Evolutionary conservation across 1,140 invertebrate species (phyloP).

Genomic region (Eufriesea mexicana): DNA sequence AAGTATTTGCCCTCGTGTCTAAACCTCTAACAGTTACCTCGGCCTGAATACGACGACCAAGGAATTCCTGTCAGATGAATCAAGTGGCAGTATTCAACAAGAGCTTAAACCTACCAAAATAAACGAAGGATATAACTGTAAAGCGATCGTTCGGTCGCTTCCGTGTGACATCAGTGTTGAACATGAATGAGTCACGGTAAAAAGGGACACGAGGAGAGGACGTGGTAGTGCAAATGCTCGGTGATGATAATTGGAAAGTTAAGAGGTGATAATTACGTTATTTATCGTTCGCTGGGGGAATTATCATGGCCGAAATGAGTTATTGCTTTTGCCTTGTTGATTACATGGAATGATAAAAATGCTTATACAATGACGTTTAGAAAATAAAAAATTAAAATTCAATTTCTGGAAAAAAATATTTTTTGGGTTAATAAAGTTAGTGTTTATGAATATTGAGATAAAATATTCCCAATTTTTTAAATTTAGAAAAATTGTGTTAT

Average conservation of each 20-base stretch:
- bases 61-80: constrained; percentile 16
- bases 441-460: too few species aligned
- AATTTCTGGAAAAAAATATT: too few species aligned
- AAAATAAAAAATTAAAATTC: too few species aligned
- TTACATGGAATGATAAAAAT: not conserved
- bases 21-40: not conserved
- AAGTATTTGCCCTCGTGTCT: not conserved
- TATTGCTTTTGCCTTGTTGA: not conserved
- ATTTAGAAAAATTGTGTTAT: too few species aligned
- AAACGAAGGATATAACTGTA: constrained; percentile 49
- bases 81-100: not conserved
- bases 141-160: constrained; percentile 14
- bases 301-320: not conserved
- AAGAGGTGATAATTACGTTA: not conserved
- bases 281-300: not conserved
- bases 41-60: not conserved
- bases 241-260: not conserved
- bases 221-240: too few species aligned
- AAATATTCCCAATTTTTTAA: too few species aligned
- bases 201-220: not conserved
- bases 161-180: constrained; percentile 16
- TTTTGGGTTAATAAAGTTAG: too few species aligned
- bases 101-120: constrained; percentile 14
- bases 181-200: constrained; percentile 14
- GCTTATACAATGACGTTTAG: too few species aligned